Conservation (phyloP, 2,888 invertebrate species). For the Clivina fossor region DNA sequence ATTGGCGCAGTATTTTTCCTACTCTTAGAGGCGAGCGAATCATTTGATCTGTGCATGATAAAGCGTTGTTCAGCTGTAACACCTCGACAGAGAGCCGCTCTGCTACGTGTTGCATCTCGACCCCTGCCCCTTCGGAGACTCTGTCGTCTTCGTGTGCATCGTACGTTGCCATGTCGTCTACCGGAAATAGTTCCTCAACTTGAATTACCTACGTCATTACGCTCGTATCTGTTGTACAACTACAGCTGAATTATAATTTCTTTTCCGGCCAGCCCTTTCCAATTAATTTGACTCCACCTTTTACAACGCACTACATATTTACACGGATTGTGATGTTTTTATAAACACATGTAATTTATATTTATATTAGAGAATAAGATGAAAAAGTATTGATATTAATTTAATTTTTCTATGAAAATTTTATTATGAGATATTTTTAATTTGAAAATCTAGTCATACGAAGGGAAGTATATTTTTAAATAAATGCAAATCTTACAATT, state of each 20-base stretch:
- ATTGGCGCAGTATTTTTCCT: slow-evolving; percentile 63
- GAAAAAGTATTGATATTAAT: no score
- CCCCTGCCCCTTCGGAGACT: slow-evolving; percentile 70
- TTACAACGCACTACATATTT: no score
- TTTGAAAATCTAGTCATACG: no score
- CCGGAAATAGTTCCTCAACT: slow-evolving; percentile 60
- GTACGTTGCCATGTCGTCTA: slow-evolving; percentile 56
- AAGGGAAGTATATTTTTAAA: no score
- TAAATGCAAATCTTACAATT: no score
- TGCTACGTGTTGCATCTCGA: slow-evolving; percentile 66
- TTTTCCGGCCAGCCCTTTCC: no score
- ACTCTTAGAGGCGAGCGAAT: slow-evolving; percentile 72
- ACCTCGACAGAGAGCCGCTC: slow-evolving; percentile 63
- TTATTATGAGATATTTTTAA: no score
- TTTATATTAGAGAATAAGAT: no score
- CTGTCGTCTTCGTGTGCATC: slow-evolving; percentile 61
- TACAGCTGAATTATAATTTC: slow-evolving; percentile 61
- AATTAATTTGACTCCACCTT: no score
- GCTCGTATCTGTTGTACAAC: slow-evolving; percentile 70
- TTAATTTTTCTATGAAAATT: no score
- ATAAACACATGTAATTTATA: no score
- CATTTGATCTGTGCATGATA: slow-evolving; percentile 80
- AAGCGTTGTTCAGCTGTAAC: slow-evolving; percentile 68
- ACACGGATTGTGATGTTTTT: no score
- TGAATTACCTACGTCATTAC: slow-evolving; percentile 66